Percentiles rank a stretch among this genome's conserved stretches.
These are phyloP conservation scores for Ctenicera cuprea DNA, from an alignment of 2,888 invertebrate species.

Conservation along the genomic window DNA sequence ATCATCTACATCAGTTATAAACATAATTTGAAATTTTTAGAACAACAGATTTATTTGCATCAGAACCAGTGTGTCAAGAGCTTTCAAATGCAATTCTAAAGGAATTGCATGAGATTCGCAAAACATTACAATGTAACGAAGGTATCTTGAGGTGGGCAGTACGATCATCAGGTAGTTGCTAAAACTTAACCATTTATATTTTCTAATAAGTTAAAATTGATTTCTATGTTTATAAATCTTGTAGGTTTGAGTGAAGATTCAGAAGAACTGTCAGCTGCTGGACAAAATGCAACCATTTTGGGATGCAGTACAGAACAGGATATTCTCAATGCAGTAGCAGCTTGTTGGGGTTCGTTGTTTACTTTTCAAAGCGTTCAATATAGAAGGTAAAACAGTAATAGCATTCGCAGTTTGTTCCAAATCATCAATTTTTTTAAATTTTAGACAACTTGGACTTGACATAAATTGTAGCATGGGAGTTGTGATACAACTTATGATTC, in stretches of 20 bases:
- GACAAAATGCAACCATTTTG: conserved; percentile 88
- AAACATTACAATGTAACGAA: conserved; percentile 61
- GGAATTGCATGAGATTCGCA: conserved; percentile 21
- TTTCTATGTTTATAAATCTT: not conserved
- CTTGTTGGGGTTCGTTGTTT: conserved; percentile 91
- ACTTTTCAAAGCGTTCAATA: conserved; percentile 86
- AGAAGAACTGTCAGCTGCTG: conserved; percentile 86
- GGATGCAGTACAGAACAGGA: conserved; percentile 77
- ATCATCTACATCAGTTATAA: conserved; percentile 40
- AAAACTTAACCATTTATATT: conserved; percentile 29
- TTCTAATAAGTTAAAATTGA: not conserved
- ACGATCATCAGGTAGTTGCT: conserved; percentile 73
- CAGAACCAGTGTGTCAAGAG: conserved; percentile 30
- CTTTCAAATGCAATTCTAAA: conserved; percentile 8
- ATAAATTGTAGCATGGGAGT: conserved; percentile 84
- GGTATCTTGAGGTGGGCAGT: conserved; percentile 77
- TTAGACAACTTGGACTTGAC: conserved; percentile 83
- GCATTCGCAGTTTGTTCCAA: too few species aligned
- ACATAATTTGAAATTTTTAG: conserved; percentile 37
- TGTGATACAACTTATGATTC: conserved; percentile 86
- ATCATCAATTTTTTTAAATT: not conserved
- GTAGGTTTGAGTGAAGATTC: conserved; percentile 87
- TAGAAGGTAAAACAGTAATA: conserved; percentile 75
- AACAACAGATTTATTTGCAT: conserved; percentile 38
- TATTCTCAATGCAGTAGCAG: conserved; percentile 77